Base-by-base conservation (phyloP, 1,140 invertebrate species). In the Kradibia gibbosae region DNA sequence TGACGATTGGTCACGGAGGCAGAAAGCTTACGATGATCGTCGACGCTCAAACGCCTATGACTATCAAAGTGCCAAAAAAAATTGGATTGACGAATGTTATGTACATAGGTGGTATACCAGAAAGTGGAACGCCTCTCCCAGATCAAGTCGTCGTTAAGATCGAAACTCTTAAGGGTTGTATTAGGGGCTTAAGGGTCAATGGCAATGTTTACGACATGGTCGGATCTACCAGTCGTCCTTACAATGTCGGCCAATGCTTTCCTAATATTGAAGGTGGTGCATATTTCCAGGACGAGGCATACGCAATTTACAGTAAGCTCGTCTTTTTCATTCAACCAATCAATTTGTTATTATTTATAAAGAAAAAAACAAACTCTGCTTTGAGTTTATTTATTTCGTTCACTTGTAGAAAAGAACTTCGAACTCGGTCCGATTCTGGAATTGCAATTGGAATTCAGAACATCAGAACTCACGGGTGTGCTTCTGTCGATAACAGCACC, bases 221-320 rank as follows among this genome's bases (percentile, higher is more conserved):
- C 34, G 93, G 94, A 4, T 93, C 94, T 0, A 94, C 94, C 50
- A 93, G 89, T 55, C 90, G 91, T 84, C 93, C 95, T 65, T 94
- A 94, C 76, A 94, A 95, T 82, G 95, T 98, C 15, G 95, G 96
- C 0, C 95, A 96, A 85, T 99, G 97, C 90, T 98, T 98, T 86
- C 94, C 95, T 0, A 94, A 93, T 57, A 95, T 98, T 5, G 96
- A 98, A 88, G 93, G 93, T 67, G 97, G 96, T 65, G 96, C 96
- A 0, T 98, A 96, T 89, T 98, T 99, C 86, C 93, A 94, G 22
- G 95, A 95, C 45, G 95, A 96, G 87, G 95, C 95, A 7, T 97
- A 94, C 89, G 96, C 95, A 31, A 92, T 96, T 65, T 97, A 96
- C 87, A 94, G 97, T 97, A 92, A 93, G 48, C 22, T 22, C 3